Evolutionary conservation across 2,888 invertebrate genomes (phyloP).

Genomic region (Synanthedon vespiformis): DNA sequence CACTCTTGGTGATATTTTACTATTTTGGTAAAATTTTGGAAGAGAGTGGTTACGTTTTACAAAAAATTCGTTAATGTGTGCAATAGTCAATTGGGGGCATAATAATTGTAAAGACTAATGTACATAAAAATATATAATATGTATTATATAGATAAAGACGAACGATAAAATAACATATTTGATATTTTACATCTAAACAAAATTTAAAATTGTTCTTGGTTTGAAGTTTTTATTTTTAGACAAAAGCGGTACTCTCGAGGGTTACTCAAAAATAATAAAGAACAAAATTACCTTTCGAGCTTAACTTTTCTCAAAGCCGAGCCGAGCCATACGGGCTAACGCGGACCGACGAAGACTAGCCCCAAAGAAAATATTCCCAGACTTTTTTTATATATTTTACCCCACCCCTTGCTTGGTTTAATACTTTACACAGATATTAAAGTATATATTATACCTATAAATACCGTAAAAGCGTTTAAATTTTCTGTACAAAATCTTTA

Average conservation of each 20-base stretch:
- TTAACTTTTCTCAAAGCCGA: constrained; percentile 33
- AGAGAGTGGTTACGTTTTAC: too few species aligned
- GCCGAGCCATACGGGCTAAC: constrained; percentile 9
- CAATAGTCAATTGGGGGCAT: too few species aligned
- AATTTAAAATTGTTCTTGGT: constrained; percentile 27
- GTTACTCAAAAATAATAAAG: constrained; percentile 43
- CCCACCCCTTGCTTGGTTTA: neutral
- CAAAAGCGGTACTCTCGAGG: constrained; percentile 23
- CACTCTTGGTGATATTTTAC: too few species aligned
- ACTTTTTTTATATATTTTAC: neutral
- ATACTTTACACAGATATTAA: too few species aligned
- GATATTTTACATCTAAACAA: neutral
- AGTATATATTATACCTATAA: too few species aligned
- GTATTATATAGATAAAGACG: neutral
- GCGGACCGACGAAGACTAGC: constrained; percentile 18
- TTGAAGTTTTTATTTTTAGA: constrained; percentile 18
- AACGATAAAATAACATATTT: neutral
- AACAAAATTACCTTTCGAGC: constrained; percentile 37
- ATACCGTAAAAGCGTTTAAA: too few species aligned
- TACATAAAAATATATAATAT: neutral
- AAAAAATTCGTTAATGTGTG: too few species aligned
- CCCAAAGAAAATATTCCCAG: constrained; percentile 27
- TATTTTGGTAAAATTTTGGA: too few species aligned
- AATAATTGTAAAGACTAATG: neutral
- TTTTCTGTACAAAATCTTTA: too few species aligned